Base-by-base conservation (phyloP, 2,113 vertebrate species). In the Balaenoptera acutorostrata region DNA sequence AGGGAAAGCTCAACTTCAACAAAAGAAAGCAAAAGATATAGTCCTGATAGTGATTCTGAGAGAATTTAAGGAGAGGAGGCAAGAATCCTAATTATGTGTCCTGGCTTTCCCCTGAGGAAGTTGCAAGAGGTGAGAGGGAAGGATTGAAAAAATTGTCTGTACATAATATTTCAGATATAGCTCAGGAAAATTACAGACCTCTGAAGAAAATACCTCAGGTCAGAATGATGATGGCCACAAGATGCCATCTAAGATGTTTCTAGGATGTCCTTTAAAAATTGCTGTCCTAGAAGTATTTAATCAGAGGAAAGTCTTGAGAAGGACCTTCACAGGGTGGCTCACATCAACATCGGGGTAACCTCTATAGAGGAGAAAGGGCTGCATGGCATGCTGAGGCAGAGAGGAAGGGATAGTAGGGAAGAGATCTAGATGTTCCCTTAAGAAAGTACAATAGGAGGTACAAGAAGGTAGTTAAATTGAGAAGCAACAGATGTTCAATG, bases 1-100 rank as follows among this genome's bases (percentile, higher is more conserved):
- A 68, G 8, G 41, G n/a, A 96, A 91, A 94, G 13, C 18, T 82
- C 39, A 82, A 49, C 36, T 90, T 88, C 46, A 78, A 63, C 75
- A 72, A 63, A 89, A 93, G 6, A 85, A 89, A 90, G 36, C 29
- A 25, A 86, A 97, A 72, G n/a, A 3, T 71, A 18, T 31, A 39
- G 55, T 68, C 3, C 29, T 49, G 29, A 57, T 10, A 86, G 57
- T 27, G 46, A 25, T 71, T 96, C 71, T 93, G 59, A 88, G 41
- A 63, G 18, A 88, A 95, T 85, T 88, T 27, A 75, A 93, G 46
- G 31, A 14, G 87, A 72, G 39, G 25, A 85, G n/a, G 21, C 6
- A 74, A 72, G 29, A 86, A 75, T 93, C 83, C 39, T 93, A 66
- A 77, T 29, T 11, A 41, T 78, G n/a, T 25, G 15, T 57, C 33